Conservation (phyloP, 2,797 vertebrate species). For the Leontocebus nigricollis region DNA sequence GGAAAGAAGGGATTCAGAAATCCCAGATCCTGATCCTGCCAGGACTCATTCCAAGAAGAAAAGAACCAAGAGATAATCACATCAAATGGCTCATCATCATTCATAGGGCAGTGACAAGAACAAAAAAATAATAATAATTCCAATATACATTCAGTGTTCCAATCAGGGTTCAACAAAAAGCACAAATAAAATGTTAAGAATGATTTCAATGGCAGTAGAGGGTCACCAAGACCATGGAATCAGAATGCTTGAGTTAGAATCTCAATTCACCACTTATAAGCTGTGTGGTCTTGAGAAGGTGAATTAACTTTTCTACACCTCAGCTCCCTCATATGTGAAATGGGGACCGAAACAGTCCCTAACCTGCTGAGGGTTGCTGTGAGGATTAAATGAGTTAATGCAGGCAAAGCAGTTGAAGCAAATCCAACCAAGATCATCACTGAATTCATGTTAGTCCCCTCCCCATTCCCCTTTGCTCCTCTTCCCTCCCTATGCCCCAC, state of each 20-base stretch:
- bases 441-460: not conserved
- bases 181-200: not conserved
- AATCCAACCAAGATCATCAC: not conserved
- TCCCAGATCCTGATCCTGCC: not conserved
- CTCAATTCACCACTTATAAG: not conserved
- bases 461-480: not conserved
- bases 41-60: not conserved
- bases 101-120: not conserved
- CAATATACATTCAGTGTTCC: not conserved
- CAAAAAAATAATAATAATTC: not conserved
- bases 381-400: not conserved
- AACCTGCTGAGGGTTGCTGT: not conserved
- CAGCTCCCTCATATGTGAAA: not conserved
- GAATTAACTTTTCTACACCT: not conserved
- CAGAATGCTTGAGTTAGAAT: not conserved
- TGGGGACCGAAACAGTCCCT: not conserved
- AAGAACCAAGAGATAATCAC: not conserved
- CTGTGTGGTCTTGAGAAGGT: not conserved
- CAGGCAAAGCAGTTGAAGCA: not conserved
- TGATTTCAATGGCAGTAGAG: not conserved
- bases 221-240: not conserved
- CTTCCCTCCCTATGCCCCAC: not conserved
- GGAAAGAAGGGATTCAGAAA: not conserved
- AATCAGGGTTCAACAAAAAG: not conserved
- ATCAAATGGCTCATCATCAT: not conserved